Percentiles rank a stretch among this genome's conserved stretches.
phyloP scores from a whole-genome alignment of 1,140 invertebrate genomes.

The Eumaeus atala region DNA sequence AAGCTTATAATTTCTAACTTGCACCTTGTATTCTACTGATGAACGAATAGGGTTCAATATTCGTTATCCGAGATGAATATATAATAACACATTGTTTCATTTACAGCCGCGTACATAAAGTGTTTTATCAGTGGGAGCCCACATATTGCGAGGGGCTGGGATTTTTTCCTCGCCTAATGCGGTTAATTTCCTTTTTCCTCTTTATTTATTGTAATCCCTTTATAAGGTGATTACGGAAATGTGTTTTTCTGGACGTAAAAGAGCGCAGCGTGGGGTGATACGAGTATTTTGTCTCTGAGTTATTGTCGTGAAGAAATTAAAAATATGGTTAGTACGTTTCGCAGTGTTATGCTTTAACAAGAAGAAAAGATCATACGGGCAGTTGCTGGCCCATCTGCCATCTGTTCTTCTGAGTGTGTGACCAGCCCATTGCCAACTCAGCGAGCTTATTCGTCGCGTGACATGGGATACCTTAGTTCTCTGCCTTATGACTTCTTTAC shows the following conservation, averaged over 20 bases:
- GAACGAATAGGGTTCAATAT: conserved; percentile 1
- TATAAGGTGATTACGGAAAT: conserved; percentile 73
- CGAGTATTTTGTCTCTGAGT: conserved; percentile 16
- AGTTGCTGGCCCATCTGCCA: no score
- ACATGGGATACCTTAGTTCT: no score
- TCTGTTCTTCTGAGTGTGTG: no score
- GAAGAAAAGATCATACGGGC: no score
- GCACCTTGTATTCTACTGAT: not conserved
- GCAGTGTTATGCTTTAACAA: no score
- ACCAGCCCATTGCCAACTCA: no score
- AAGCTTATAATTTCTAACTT: not conserved
- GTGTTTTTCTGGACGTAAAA: conserved; percentile 67
- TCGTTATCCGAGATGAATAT: conserved; percentile 19
- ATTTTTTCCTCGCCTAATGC: conserved; percentile 69
- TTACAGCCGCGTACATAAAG: conserved; percentile 60
- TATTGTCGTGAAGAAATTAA: conserved; percentile 1
- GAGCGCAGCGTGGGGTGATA: conserved; percentile 51
- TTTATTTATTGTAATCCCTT: conserved; percentile 74
- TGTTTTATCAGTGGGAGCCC: conserved; percentile 69
- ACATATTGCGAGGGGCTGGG: conserved; percentile 64
- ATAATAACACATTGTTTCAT: conserved; percentile 59
- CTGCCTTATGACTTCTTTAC: no score
- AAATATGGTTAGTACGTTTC: no score
- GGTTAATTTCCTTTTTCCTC: conserved; percentile 68
- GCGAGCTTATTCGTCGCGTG: no score